Evolutionary conservation across 1,140 invertebrate species (phyloP).

Genomic region (Macrocentrus cingulum): DNA sequence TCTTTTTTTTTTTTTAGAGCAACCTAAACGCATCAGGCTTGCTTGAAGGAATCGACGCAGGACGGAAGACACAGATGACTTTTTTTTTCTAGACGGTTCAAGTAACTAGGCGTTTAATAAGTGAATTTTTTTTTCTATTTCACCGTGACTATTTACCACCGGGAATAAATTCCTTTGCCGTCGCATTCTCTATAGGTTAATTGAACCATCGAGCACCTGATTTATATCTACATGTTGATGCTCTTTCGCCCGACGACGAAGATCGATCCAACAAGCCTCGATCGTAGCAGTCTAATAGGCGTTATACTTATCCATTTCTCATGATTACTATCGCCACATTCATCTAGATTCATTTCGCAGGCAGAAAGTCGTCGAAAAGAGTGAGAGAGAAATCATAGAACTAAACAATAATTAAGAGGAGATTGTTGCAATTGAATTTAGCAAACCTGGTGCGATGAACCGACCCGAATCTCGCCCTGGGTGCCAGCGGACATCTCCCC

Average conservation of each 20-base stretch:
- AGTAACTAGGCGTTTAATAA: constrained; percentile 28
- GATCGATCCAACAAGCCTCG: constrained; percentile 20
- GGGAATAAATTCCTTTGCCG: constrained; percentile 26
- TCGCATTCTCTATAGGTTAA: constrained; percentile 22
- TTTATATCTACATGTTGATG: background rate
- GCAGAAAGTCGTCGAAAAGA: too few relatives aligned
- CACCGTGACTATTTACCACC: constrained; percentile 54
- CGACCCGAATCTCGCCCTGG: constrained; percentile 93
- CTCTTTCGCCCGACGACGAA: constrained; percentile 9
- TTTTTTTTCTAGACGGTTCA: constrained; percentile 12
- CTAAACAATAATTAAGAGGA: constrained; percentile 9
- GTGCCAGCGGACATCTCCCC: constrained; percentile 72
- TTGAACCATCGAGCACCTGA: constrained; percentile 16
- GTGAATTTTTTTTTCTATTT: constrained; percentile 29
- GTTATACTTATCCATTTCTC: background rate
- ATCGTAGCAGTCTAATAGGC: background rate
- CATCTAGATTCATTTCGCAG: background rate
- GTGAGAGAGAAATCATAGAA: background rate
- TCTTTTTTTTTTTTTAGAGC: background rate
- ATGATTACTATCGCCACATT: background rate
- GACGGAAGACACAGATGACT: constrained; percentile 2
- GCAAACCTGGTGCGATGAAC: constrained; percentile 87
- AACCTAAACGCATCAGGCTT: constrained; percentile 24
- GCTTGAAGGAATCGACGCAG: constrained; percentile 24
- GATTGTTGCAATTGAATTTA: constrained; percentile 36